phyloP scores from a whole-genome alignment of 2,113 vertebrate genomes.

The Mus spicilegus region DNA sequence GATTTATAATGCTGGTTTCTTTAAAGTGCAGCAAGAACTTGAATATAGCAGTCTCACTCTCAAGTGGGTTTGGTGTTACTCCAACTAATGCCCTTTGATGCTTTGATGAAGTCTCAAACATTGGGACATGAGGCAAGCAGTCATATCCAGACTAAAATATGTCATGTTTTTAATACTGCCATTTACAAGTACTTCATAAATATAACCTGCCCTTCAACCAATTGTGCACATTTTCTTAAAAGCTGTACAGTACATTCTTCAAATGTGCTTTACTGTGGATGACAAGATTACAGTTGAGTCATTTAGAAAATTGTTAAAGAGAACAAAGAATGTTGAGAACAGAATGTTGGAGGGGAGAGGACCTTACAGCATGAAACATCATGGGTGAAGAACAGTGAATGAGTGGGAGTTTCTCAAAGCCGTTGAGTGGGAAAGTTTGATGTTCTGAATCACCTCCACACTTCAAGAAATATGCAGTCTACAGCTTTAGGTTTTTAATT shows the following conservation, averaged over 20 bases:
- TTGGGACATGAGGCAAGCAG: slow-evolving; percentile 26
- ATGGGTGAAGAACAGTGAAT: slow-evolving; percentile 40
- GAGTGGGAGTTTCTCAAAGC: slow-evolving; percentile 61
- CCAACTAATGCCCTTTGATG: slow-evolving; percentile 4
- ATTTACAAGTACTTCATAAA: slow-evolving; percentile 59
- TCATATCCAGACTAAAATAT: slow-evolving; percentile 4
- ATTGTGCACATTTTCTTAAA: slow-evolving; percentile 58
- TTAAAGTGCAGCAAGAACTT: slow-evolving; percentile 37
- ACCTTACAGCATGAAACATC: slow-evolving; percentile 58
- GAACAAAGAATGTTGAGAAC: slow-evolving; percentile 68
- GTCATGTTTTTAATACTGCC: slow-evolving; percentile 42
- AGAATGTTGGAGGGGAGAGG: slow-evolving; percentile 9
- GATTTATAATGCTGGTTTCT: slow-evolving; percentile 36
- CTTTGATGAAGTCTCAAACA: slow-evolving; percentile 23
- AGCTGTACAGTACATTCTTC: slow-evolving; percentile 60
- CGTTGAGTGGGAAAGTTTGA: slow-evolving; percentile 23
- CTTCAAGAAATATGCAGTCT: slow-evolving; percentile 53
- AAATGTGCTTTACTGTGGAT: slow-evolving; percentile 68
- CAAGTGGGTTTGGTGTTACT: background rate
- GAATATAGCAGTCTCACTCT: slow-evolving; percentile 25
- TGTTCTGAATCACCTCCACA: slow-evolving; percentile 43
- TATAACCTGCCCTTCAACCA: slow-evolving; percentile 33
- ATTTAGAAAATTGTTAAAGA: slow-evolving; percentile 69
- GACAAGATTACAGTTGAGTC: slow-evolving; percentile 64
- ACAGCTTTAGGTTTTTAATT: slow-evolving; percentile 36